Base-by-base conservation (phyloP, 2,113 vertebrate genomes). In the Menidia beryllina region DNA sequence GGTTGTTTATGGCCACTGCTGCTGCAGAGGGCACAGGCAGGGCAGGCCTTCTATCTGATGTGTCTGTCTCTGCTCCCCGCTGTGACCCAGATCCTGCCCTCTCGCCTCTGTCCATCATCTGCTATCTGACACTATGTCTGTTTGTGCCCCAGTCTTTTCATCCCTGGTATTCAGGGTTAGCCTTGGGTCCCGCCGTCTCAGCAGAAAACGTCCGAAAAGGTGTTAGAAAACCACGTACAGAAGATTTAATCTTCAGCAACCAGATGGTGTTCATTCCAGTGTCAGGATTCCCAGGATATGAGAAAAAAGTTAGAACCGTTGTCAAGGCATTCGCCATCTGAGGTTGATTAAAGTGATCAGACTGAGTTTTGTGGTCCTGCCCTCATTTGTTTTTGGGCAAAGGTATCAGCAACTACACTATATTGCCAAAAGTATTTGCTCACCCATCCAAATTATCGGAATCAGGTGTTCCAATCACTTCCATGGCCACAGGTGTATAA, bases 1-100 rank as follows among this genome's bases (percentile, higher is more conserved):
- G 75, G 90, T 63, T 91, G 93, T 96, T 96, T 95, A 95, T 94
- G 95, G 94, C 93, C 21, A 54, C 13, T 94, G 93, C 93, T 92
- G 92, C 91, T 86, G 38, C 17, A 48, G 79, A 92, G 91, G 94
- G 95, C 92, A 94, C 92, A 92, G 93, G 93, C 83, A 94, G 72
- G 73, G 45, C 79, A 66, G 59, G 34, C 1, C 62, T 24, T 67
- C 77, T 83, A 39, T 86, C 69, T 59, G 64, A 63, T 55, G 52
- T 36, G 63, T 51, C 54, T 70, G 75, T 85, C 70, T 66, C 6
- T 24, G 62, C 66, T 72, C 79, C 86, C 77, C 73, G 76, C 70
- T 82, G 81, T 77, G 81, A 71, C 26, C 19, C 61, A 5, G 34
- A 45, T 78, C 77, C 77, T 62, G 79, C 51, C 75, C 45, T 41